A percentile compares a stretch with the other conserved stretches of the same genome.
These are phyloP conservation scores for Platorchestia sp. DNA, from an alignment of 1,140 invertebrate genomes.

Conservation along the genomic window DNA sequence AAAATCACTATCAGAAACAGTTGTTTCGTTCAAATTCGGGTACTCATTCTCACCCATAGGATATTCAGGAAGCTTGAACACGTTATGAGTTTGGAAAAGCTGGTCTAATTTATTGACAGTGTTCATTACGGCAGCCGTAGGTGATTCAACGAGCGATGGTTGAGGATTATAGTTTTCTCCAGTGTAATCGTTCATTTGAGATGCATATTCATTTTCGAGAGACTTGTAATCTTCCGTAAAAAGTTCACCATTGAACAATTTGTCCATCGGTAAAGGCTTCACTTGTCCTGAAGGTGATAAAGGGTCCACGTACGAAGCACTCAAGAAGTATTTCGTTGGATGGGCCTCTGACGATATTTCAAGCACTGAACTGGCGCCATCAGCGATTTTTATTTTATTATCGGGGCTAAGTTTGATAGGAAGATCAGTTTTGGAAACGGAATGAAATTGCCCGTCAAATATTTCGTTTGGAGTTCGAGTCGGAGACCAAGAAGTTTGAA, in stretches of 20 bases:
- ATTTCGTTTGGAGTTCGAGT: not conserved
- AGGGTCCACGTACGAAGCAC: slow-evolving; percentile 15
- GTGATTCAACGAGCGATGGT: not conserved
- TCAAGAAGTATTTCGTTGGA: slow-evolving; percentile 36
- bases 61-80: not conserved
- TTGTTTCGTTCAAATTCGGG: not conserved
- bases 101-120: not conserved
- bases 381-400: slow-evolving; percentile 11
- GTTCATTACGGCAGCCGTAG: not conserved
- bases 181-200: not conserved
- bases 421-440: not conserved
- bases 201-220: not conserved
- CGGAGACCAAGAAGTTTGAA: not conserved
- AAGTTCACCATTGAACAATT: not conserved
- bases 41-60: not conserved
- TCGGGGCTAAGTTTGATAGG: not conserved
- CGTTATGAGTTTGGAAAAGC: not conserved
- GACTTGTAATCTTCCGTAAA: not conserved
- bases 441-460: not conserved
- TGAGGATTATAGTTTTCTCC: not conserved
- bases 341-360: slow-evolving; percentile 32
- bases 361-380: not conserved
- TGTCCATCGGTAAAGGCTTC: slow-evolving; percentile 1
- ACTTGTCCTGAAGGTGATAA: not conserved
- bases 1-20: not conserved